These are phyloP conservation scores for Aporrectodea caliginosa DNA, from an alignment of 1,140 invertebrate genomes.

Conservation along the genomic window DNA sequence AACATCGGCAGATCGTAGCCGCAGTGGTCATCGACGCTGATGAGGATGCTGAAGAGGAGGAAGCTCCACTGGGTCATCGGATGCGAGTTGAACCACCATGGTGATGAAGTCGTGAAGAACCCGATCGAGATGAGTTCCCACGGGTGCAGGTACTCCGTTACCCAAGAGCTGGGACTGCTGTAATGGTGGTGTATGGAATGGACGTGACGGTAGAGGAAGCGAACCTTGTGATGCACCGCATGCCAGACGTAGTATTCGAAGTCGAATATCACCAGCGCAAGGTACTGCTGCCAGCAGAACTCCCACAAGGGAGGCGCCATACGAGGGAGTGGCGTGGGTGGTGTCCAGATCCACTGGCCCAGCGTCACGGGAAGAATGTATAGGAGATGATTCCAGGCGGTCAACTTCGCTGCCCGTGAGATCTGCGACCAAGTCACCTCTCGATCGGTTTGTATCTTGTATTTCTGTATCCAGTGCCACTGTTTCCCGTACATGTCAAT, in stretches of 20 bases:
- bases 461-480: conserved; percentile 41
- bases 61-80: conserved; percentile 45
- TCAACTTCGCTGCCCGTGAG: conserved; percentile 39
- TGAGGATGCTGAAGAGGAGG: conserved; percentile 25
- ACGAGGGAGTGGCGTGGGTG: conserved; percentile 37
- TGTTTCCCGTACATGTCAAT: conserved; percentile 45
- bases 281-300: conserved; percentile 37
- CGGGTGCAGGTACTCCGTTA: conserved; percentile 47
- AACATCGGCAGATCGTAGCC: conserved; percentile 47
- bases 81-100: conserved; percentile 40
- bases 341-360: conserved; percentile 45
- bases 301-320: conserved; percentile 41
- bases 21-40: conserved; percentile 38
- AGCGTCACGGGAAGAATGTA: conserved; percentile 46
- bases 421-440: conserved; percentile 43
- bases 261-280: conserved; percentile 44
- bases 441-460: conserved; percentile 44
- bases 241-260: conserved; percentile 45
- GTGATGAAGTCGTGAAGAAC: conserved; percentile 36
- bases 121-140: conserved; percentile 47
- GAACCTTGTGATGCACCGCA: conserved; percentile 40
- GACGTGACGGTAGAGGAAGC: conserved; percentile 45
- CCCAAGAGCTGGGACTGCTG: conserved; percentile 42
- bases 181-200: conserved; percentile 50
- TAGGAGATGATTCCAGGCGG: conserved; percentile 42